Evolutionary conservation across 2,113 vertebrate species (phyloP).

Genomic region (Procapra przewalskii): DNA sequence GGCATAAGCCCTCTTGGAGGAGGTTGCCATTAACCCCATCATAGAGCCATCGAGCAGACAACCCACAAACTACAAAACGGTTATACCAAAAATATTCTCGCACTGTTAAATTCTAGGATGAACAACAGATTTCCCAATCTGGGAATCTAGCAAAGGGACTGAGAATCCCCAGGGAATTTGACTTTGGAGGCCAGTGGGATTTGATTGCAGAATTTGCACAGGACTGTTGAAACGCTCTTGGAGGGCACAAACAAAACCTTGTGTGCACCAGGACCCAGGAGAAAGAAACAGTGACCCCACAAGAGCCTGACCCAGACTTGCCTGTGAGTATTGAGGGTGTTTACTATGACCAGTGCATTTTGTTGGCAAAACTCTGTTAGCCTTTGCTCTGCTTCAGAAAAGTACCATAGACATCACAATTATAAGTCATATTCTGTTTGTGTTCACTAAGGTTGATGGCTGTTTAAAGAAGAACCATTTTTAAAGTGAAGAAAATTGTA

Average conservation of each 20-base stretch:
- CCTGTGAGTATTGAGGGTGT: not conserved
- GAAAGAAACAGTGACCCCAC: not conserved
- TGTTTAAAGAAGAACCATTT: constrained; percentile 16
- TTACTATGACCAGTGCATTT: not conserved
- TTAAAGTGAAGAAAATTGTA: not conserved
- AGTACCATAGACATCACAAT: not conserved
- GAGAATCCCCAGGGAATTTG: not conserved
- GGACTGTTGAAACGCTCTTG: not conserved
- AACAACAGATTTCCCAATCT: not conserved
- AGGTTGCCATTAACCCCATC: not conserved
- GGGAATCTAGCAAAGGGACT: not conserved
- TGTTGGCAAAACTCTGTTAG: not conserved
- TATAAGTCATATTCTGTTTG: not conserved
- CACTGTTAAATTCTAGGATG: not conserved
- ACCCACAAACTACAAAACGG: not conserved
- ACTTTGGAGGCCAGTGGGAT: not conserved
- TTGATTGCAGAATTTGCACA: not conserved
- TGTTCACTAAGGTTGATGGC: not conserved
- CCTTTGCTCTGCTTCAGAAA: not conserved
- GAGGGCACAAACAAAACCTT: not conserved
- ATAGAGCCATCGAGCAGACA: not conserved
- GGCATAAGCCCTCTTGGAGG: not conserved
- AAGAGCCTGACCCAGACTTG: not conserved
- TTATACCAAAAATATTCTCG: not conserved
- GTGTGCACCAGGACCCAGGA: not conserved